phyloP scores from a whole-genome alignment of 2,888 invertebrate genomes.

The Xestia rhomboidea region DNA sequence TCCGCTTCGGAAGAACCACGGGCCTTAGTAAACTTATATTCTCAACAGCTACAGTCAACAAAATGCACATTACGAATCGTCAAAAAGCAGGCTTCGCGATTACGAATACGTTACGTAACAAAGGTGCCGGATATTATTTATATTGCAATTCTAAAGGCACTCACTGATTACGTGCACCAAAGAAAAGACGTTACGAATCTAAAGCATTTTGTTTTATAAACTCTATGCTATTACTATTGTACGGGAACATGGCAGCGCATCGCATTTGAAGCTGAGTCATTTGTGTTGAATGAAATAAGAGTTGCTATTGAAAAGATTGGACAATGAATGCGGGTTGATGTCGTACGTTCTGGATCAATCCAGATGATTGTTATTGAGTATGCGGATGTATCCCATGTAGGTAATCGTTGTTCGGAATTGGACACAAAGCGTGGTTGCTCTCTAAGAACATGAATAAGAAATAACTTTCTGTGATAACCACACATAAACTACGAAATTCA shows the following conservation, averaged over 20 bases:
- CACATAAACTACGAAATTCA: background rate
- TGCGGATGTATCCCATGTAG: constrained; percentile 19
- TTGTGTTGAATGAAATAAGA: constrained; percentile 34
- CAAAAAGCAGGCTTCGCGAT: background rate
- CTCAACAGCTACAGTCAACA: background rate
- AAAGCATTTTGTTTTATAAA: constrained; percentile 18
- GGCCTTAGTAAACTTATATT: background rate
- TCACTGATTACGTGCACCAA: background rate
- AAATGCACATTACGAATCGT: background rate
- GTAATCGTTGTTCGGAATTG: background rate
- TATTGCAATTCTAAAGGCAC: constrained; percentile 4
- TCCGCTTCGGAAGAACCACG: background rate
- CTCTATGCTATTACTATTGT: constrained; percentile 12
- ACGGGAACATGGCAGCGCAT: constrained; percentile 21
- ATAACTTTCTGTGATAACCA: background rate
- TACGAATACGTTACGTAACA: constrained; percentile 2
- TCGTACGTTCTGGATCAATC: constrained; percentile 22
- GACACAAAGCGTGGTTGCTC: background rate
- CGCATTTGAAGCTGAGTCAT: constrained; percentile 40
- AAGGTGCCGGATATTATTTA: constrained; percentile 7
- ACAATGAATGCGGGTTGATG: constrained; percentile 42
- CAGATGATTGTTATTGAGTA: constrained; percentile 21
- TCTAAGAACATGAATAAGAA: background rate
- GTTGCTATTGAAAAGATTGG: constrained; percentile 42
- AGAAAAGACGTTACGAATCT: constrained; percentile 5